Percentiles rank a stretch among this genome's conserved stretches.
These are phyloP conservation scores for Hippocampus barbouri DNA, from an alignment of 2,113 vertebrate genomes.

Conservation along the genomic window DNA sequence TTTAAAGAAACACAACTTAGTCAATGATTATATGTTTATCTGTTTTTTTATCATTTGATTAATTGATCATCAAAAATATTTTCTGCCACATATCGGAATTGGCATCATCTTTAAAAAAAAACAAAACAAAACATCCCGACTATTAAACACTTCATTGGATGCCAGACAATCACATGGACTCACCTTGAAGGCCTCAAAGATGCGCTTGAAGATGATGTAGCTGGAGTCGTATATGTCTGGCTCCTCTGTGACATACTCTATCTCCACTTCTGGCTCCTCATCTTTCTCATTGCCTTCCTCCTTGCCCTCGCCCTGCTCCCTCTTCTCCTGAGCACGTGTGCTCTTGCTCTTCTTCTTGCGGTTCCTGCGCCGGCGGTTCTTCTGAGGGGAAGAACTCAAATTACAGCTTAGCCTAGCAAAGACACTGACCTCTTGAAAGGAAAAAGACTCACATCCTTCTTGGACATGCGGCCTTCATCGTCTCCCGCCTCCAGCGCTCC, in stretches of 20 bases:
- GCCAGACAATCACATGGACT: not conserved
- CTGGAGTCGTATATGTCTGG: constrained; percentile 89
- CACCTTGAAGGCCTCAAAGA: constrained; percentile 92
- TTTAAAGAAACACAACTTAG: too few species aligned
- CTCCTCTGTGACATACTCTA: constrained; percentile 87
- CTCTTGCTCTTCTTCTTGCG: constrained; percentile 85
- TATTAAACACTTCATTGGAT: not conserved
- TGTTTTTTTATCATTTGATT: too few species aligned
- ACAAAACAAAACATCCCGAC: too few species aligned
- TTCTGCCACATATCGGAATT: too few species aligned
- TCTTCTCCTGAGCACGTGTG: constrained; percentile 72
- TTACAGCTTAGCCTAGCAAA: not conserved
- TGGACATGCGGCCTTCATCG: constrained; percentile 70
- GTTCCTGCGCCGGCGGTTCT: constrained; percentile 84
- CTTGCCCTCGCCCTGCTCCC: constrained; percentile 67
- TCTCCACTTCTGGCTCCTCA: constrained; percentile 79
- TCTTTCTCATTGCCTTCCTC: constrained; percentile 51
- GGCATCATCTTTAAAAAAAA: too few species aligned
- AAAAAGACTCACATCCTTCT: constrained; percentile 77
- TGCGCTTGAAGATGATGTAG: constrained; percentile 90
- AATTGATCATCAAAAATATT: too few species aligned
- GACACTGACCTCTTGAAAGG: not conserved
- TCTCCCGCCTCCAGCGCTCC: constrained; percentile 80
- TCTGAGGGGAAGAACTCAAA: constrained; percentile 57
- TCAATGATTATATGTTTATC: too few species aligned